Base-by-base conservation (phyloP, 2,888 invertebrate species). In the Leptopilina syphax region DNA sequence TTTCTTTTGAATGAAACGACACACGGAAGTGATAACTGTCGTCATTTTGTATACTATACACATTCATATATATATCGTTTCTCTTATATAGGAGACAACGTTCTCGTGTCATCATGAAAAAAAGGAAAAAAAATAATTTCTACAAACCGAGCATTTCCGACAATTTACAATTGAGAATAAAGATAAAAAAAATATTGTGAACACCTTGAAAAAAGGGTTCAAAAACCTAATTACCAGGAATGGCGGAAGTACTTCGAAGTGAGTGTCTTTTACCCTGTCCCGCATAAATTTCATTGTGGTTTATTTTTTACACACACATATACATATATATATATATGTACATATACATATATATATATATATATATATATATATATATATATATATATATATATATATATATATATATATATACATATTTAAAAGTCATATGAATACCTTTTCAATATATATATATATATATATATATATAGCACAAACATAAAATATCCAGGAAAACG, bases 171-270 rank as follows among this genome's bases (percentile, higher is more conserved):
- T 63, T 24, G 24, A 63, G 24, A 27, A 27, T 6, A 54, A 27
- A 27, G 12, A 50, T 8, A 7, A 6, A 68, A 24, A 13, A 12
- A 24, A 50, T 18, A 12, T 8, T 44, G 44, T 7, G 54, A 70
- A 70, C 27, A 70, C 70, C 50, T 54, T 70, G 27, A 13, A 50
- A 70, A 13, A 70, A 24, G 27, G 50, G 10, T 54, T 8, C 44
- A 44, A 34, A 34, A 34, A 70, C 50, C 13, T 70, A 70, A 50
- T 50, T 70, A 70, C 3, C 27, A 54, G 34, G 13, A 70, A 70
- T 70, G 34, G 6, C 70, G 70, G 70, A 54, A 70, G 70, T 70
- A 27, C 27, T 54, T 50, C 10, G 9, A 18, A n/a, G 27, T 13
- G n/a, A 54, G 50, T 70, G 70, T 54, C 54, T 70, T 54, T n/a